phyloP scores from a whole-genome alignment of 2,797 vertebrate species.

The Peromyscus melanophrys region DNA sequence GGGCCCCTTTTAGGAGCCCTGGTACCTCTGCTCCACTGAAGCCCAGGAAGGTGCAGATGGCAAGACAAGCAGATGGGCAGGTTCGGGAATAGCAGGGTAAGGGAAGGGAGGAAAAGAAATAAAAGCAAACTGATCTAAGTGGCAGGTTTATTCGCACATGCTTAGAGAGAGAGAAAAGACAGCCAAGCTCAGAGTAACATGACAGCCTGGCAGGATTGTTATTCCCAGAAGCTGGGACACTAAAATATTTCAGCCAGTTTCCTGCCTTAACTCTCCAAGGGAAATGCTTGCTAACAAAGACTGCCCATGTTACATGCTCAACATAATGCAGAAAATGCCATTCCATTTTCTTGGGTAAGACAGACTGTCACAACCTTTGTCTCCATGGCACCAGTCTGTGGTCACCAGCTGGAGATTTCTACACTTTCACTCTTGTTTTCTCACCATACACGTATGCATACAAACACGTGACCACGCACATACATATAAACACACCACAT shows the following conservation, averaged over 20 bases:
- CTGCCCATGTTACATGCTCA: constrained; percentile 24
- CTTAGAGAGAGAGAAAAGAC: constrained; percentile 78
- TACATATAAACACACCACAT: constrained; percentile 70
- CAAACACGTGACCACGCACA: constrained; percentile 79
- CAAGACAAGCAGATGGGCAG: constrained; percentile 80
- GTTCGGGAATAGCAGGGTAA: constrained; percentile 75
- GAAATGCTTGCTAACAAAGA: constrained; percentile 77
- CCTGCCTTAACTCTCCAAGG: constrained; percentile 76
- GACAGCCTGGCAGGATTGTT: constrained; percentile 84
- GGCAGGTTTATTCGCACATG: constrained; percentile 76
- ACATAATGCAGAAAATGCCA: constrained; percentile 75
- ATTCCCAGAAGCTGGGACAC: constrained; percentile 82
- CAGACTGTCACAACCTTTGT: constrained; percentile 67
- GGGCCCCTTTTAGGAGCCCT: neutral
- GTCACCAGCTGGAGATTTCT: constrained; percentile 76
- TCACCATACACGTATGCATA: constrained; percentile 62
- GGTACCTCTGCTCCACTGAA: constrained; percentile 20
- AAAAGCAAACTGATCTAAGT: constrained; percentile 76
- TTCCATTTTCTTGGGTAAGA: constrained; percentile 63
- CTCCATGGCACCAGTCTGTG: constrained; percentile 34
- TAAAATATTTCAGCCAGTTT: constrained; percentile 85
- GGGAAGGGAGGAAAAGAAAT: constrained; percentile 70
- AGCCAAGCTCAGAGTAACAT: constrained; percentile 82
- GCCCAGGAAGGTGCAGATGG: constrained; percentile 75
- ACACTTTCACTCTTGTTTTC: constrained; percentile 72